Evolutionary conservation across 2,797 vertebrate genomes (phyloP).

Genomic region (Hipposideros larvatus): DNA sequence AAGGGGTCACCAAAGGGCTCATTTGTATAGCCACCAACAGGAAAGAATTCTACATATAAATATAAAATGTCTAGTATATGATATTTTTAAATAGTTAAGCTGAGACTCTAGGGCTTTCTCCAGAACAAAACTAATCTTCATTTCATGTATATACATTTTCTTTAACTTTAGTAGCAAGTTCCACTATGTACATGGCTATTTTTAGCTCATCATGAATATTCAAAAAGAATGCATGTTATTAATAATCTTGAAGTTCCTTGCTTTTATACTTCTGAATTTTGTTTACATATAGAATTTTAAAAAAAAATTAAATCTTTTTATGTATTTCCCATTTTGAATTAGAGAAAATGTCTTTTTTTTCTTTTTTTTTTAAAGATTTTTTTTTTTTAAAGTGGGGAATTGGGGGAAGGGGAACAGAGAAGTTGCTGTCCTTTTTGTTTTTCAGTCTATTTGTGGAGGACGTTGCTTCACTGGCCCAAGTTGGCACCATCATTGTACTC

Average conservation of each 20-base stretch:
- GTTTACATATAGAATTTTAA: background rate
- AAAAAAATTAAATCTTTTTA: background rate
- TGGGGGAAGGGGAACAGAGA: too few relatives aligned
- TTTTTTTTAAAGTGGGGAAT: too few relatives aligned
- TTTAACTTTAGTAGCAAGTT: slow-evolving; percentile 19
- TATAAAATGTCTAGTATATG: background rate
- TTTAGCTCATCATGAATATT: slow-evolving; percentile 63
- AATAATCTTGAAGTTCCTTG: slow-evolving; percentile 24
- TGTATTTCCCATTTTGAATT: background rate
- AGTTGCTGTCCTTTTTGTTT: too few relatives aligned
- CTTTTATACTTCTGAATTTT: slow-evolving; percentile 29
- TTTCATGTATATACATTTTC: background rate
- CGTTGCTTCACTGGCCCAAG: too few relatives aligned
- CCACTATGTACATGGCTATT: background rate
- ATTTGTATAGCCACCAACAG: background rate
- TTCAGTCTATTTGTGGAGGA: too few relatives aligned
- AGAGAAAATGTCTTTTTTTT: background rate
- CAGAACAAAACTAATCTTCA: background rate
- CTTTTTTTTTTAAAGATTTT: too few relatives aligned
- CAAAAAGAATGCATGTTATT: background rate
- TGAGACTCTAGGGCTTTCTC: background rate
- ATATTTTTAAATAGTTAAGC: background rate
- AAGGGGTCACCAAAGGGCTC: background rate
- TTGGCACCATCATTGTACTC: too few relatives aligned
- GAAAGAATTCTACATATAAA: background rate